Evolutionary conservation across 2,113 vertebrate species (phyloP), one percentile per base, ranked within the genome.

Genomic region (Dicentrarchus labrax): DNA sequence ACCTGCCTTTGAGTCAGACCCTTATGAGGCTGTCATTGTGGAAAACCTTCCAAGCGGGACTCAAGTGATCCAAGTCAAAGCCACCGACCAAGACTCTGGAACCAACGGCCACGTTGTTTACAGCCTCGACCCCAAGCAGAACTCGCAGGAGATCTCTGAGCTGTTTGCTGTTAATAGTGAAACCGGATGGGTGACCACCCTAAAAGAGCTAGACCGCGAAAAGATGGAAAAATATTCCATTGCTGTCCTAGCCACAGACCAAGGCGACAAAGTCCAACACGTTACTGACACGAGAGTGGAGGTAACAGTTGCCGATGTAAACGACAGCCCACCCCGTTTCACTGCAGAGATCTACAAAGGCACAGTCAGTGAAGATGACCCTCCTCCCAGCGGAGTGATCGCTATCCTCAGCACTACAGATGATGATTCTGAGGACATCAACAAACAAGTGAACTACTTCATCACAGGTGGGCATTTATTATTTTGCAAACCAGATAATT

Each of bases 281-380:
- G 95, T 96, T n/a, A 96, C 97, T 36, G 83, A 78, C 17, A 91
- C 97, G 61, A 87, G 90, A 1, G 97, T 99, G 87, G 96, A 96
- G 62, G 96, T 99, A 0, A 96, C 94, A 0, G 97, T 99, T 15
- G 97, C 97, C 0, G 98, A 99, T 2, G 96, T 98, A 70, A 99
- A 99, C 6, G 98, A 99, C 89, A 99, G 96, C 74, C 96, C 98
- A 0, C 98, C 98, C 0, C 96, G 96, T 17, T 99, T 99, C 83
- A 98, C 97, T 1, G 98, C 98, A 0, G 98, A 98, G 93, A 97
- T 99, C 74, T 99, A 99, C 87, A 99, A 99, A 90, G 98, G 98
- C 71, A 99, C 98, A 0, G 98, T 99, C 86, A 99, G 98, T 45
- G 98, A 99, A 86, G 98, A 98, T 51, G 98, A 99, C 80, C 97